A percentile compares a stretch with the other conserved stretches of the same genome.
Conservation (phyloP, 30 jellyfish, hydroid and myxozoan species). For the Haliclystus octoradiatus region DNA sequence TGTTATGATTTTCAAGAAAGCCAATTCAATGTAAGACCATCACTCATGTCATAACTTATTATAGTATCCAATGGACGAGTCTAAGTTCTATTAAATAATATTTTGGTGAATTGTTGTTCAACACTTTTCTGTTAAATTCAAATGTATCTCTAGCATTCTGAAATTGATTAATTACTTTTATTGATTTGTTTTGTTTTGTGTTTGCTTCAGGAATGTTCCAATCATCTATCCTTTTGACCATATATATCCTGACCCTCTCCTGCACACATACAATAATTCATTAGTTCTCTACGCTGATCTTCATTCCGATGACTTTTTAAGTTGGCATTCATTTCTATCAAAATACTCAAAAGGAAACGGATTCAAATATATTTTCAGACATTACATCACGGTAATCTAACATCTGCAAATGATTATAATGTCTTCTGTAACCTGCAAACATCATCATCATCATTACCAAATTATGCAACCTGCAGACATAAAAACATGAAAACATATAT, state of each 20-base stretch:
- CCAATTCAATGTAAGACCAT: too few species aligned
- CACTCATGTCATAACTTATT: too few species aligned
- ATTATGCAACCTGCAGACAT: not conserved
- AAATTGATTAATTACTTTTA: too few species aligned
- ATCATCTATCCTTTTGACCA: constrained; percentile 57
- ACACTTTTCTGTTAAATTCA: too few species aligned
- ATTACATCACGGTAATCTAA: constrained; percentile 19
- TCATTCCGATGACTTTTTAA: constrained; percentile 24
- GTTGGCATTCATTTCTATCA: constrained; percentile 33
- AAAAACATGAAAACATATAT: not conserved
- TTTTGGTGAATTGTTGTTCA: too few species aligned
- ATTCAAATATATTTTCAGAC: constrained; percentile 39
- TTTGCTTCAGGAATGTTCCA: constrained; percentile 9
- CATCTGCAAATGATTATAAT: too few species aligned
- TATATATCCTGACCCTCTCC: constrained; percentile 41
- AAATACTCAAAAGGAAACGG: constrained; percentile 14
- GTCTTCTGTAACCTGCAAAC: too few species aligned
- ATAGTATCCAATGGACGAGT: too few species aligned
- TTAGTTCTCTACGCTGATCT: constrained; percentile 59
- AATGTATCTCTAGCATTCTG: too few species aligned
- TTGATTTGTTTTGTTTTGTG: not conserved
- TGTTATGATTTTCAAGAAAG: too few species aligned
- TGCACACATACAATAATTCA: constrained; percentile 6
- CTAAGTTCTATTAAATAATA: too few species aligned
- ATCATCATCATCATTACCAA: too few species aligned